A percentile compares a stretch with the other conserved stretches of the same genome.
phyloP scores from a whole-genome alignment of 1,140 invertebrate species.

The Lycorma delicatula region DNA sequence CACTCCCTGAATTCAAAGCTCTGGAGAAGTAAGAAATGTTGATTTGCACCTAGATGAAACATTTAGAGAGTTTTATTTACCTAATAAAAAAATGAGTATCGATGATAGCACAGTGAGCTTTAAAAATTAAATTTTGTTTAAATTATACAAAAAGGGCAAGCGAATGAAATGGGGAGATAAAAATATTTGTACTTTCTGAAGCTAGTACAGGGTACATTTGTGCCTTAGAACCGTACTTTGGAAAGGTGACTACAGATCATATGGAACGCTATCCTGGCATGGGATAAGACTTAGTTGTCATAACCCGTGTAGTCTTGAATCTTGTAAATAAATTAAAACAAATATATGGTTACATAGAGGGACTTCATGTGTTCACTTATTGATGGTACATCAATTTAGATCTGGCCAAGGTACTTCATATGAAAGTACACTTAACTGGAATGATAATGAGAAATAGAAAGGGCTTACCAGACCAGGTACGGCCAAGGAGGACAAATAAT shows the following conservation, averaged over 20 bases:
- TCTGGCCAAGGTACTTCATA: background rate
- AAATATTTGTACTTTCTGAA: constrained; percentile 4
- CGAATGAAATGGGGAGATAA: constrained; percentile 12
- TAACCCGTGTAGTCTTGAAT: constrained; percentile 1
- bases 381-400: constrained; percentile 3
- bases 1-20: constrained; percentile 3
- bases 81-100: constrained; percentile 1
- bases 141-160: constrained; percentile 13
- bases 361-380: constrained; percentile 6
- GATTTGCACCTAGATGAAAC: background rate
- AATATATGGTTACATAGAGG: background rate
- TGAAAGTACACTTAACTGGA: background rate
- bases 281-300: background rate
- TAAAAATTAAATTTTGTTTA: constrained; percentile 6
- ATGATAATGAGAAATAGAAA: background rate
- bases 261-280: too few relatives aligned
- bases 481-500: background rate
- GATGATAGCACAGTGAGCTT: constrained; percentile 11
- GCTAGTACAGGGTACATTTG: background rate
- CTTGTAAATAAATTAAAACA: background rate
- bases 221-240: constrained; percentile 2
- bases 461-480: background rate
- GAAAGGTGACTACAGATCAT: background rate
- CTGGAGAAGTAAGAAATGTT: background rate
- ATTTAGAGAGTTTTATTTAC: constrained; percentile 9